Conservation (phyloP, 2,113 vertebrate species). For the Dicerorhinus sumatrensis region DNA sequence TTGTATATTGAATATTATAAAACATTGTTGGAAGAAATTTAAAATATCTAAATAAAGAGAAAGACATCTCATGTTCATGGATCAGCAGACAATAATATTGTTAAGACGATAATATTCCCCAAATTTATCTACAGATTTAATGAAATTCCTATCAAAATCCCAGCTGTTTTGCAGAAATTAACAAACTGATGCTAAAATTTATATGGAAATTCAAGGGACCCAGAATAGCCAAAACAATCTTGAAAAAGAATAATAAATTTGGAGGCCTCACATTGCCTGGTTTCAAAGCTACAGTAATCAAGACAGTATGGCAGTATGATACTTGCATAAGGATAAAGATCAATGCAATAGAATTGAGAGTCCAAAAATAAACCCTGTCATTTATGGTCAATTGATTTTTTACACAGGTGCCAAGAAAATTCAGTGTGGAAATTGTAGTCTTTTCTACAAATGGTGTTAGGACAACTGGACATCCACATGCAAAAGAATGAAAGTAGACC, state of each 20-base stretch:
- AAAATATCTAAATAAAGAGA: neutral
- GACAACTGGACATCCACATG: neutral
- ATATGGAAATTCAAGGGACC: neutral
- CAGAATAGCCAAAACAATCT: neutral
- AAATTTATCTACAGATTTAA: neutral
- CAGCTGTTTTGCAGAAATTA: neutral
- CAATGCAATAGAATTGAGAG: neutral
- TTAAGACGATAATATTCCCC: neutral
- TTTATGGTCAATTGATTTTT: neutral
- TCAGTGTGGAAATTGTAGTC: neutral
- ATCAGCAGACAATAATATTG: neutral
- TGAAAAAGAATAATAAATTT: neutral
- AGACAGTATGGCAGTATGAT: neutral
- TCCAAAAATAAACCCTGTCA: neutral
- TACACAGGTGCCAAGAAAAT: neutral
- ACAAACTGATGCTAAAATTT: neutral
- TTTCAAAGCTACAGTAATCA: neutral
- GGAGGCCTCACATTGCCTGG: neutral
- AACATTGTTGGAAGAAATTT: neutral
- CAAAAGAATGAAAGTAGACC: neutral
- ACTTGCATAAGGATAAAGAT: neutral
- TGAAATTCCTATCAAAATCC: neutral
- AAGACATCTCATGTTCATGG: neutral
- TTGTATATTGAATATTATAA: neutral
- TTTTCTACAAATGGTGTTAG: neutral